Evolutionary conservation across 2,888 invertebrate genomes (phyloP), one percentile per base, ranked within the genome.

Genomic region (Amblyteles armatorius): DNA sequence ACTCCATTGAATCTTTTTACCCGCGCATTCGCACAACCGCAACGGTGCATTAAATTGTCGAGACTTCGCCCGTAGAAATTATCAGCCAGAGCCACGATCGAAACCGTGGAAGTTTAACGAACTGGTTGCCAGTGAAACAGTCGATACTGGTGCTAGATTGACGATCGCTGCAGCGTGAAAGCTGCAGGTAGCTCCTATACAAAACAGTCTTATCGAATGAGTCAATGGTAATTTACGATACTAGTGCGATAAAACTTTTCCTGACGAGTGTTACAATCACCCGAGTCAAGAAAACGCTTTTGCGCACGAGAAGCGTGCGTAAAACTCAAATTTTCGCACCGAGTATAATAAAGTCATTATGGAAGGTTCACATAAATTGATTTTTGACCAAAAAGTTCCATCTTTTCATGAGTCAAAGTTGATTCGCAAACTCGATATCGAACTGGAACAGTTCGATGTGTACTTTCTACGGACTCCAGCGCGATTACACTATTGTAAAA

Each of bases 61-160:
- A n/a, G 11, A 6, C 13, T 63, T 60, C 13, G n/a, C 2, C 11
- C 9, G 29, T 79, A 82, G 79, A 68, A 60, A 40, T 44, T 48
- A 2, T n/a, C 22, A 29, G 48, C 74, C 19, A 68, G 73, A 55
- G 79, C 65, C 87, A 65, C 69, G 65, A 65, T 55, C 44, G 68
- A 13, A 22, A 36, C 26, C 9, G 82, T 60, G 87, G 84, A 52
- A 80, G 22, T 55, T 33, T 7, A 11, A 7, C 5, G 85, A 88
- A 89, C 82, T 85, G 29, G 36, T 36, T 67, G 0, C 60, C 2
- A 5, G 19, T 85, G 74, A 78, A 69, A 50, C 89, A 33, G 88
- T 84, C 77, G 89, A 79, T 88, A 90, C 86, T 26, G 84, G 60
- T 79, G 86, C 48, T 11, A 40, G 40, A 40, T 11, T 11, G 40